phyloP scores from a whole-genome alignment of 30 jellyfish, hydroid and myxozoan genomes.

The Phacellophora camtschatica region DNA sequence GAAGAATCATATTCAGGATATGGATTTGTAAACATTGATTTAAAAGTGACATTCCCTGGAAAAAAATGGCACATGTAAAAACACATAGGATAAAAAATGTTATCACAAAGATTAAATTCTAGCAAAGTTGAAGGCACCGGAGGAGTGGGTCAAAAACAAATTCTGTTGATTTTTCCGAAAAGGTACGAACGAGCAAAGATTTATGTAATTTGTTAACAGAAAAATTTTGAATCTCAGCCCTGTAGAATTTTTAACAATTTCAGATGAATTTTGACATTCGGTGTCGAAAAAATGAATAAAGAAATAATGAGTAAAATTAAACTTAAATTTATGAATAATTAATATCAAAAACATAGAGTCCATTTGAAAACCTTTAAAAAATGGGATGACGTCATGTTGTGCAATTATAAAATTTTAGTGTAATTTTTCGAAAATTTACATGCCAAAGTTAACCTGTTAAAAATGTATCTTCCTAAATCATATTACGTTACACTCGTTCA shows the following conservation, averaged over 20 bases:
- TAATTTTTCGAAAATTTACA: no score
- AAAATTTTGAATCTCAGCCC: no score
- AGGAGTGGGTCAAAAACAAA: background rate
- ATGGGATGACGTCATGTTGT: no score
- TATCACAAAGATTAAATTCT: background rate
- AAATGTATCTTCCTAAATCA: no score
- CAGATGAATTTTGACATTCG: no score
- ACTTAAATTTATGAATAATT: background rate
- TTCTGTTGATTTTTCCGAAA: background rate
- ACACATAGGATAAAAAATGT: background rate
- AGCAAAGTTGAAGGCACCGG: background rate
- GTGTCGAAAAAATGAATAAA: no score
- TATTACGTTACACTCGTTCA: no score
- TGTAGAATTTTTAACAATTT: no score
- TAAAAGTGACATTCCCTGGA: conserved; percentile 11
- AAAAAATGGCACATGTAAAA: background rate
- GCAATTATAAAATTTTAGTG: no score
- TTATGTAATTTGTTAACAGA: no score
- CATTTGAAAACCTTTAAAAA: background rate
- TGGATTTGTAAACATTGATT: conserved; percentile 8
- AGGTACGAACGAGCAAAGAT: no score
- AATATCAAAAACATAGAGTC: background rate
- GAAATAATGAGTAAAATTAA: background rate
- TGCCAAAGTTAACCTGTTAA: no score
- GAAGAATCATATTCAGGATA: conserved; percentile 10